Base-by-base conservation (phyloP, 2,113 vertebrate species). In the Carlito syrichta region DNA sequence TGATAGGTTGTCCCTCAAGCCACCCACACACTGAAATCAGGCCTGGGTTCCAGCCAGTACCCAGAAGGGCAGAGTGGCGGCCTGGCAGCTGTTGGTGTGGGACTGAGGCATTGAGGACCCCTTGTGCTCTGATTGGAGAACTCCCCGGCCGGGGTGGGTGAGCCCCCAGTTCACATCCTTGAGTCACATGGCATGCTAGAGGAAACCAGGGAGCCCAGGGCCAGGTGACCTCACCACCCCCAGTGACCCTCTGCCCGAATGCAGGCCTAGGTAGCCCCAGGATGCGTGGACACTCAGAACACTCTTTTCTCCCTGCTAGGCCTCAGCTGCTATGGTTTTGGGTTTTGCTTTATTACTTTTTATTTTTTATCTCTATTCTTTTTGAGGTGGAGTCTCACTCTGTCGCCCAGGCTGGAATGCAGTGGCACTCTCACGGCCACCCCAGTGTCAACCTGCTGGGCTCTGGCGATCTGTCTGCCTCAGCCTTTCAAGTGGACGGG, bases 51-150 rank as follows among this genome's bases (percentile, higher is more conserved):
- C 54, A 78, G 82, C 45, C 27, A 27, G 63, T 40, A 89, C 43
- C 25, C 8, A 45, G 32, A n/a, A 23, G 5, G n/a, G 73, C 85
- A 40, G 16, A 11, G 56, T 0, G 3, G 81, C 48, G 38, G 22
- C 63, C 89, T 7, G 16, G 81, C 50, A 87, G 54, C 76, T 22
- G 9, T 22, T 2, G 7, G n/a, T 48, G n/a, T 22, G 4, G 23
- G n/a, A 30, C 40, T 10, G 32, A 27, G n/a, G 43, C 2, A 3
- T 1, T 2, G 6, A 2, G 8, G 38, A 68, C 32, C 32, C 22
- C 13, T 45, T 2, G 19, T 58, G 52, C 54, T 4, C 14, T 0
- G 7, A 8, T 76, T 27, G 8, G 43, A 27, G 50, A 35, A 50
- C 35, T 6, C 38, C 23, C 19, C 13, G 63, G 17, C 56, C 2